Evolutionary conservation across 2,113 vertebrate species (phyloP).

Genomic region (Lepisosteus oculatus): DNA sequence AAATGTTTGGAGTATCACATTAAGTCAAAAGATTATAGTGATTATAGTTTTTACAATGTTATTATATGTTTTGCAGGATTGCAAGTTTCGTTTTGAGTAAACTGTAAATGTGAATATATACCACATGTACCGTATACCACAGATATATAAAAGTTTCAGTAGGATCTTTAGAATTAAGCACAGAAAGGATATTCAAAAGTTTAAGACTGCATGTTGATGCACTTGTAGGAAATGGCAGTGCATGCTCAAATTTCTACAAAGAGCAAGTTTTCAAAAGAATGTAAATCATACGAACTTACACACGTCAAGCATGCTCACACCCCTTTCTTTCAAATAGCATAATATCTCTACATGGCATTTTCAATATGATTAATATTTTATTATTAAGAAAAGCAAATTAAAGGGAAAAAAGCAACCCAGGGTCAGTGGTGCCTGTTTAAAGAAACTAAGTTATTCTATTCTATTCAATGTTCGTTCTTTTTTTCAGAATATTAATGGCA

Average conservation of each 20-base stretch:
- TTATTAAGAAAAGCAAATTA: conserved; percentile 91
- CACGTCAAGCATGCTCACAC: conserved; percentile 4
- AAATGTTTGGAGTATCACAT: too few relatives aligned
- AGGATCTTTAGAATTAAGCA: too few relatives aligned
- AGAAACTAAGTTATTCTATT: conserved; percentile 80
- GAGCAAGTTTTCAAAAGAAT: conserved; percentile 66
- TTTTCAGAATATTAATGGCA: conserved; percentile 81
- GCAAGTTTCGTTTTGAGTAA: too few relatives aligned
- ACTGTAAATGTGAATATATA: too few relatives aligned
- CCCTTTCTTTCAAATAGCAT: conserved; percentile 45
- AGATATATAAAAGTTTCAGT: too few relatives aligned
- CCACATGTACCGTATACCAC: too few relatives aligned
- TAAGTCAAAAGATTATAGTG: too few relatives aligned
- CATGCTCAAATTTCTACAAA: background rate
- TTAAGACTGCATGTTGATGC: too few relatives aligned
- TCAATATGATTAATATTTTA: conserved; percentile 93
- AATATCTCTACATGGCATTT: conserved; percentile 72
- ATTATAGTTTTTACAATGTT: too few relatives aligned
- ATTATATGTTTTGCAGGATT: too few relatives aligned
- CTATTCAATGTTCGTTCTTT: conserved; percentile 72
- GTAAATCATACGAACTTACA: conserved; percentile 47
- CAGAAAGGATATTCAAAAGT: too few relatives aligned
- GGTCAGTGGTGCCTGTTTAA: conserved; percentile 89
- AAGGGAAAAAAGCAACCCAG: conserved; percentile 78
- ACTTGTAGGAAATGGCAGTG: too few relatives aligned